Evolutionary conservation across 1,140 invertebrate genomes (phyloP).

Genomic region (Diorhabda carinulata): DNA sequence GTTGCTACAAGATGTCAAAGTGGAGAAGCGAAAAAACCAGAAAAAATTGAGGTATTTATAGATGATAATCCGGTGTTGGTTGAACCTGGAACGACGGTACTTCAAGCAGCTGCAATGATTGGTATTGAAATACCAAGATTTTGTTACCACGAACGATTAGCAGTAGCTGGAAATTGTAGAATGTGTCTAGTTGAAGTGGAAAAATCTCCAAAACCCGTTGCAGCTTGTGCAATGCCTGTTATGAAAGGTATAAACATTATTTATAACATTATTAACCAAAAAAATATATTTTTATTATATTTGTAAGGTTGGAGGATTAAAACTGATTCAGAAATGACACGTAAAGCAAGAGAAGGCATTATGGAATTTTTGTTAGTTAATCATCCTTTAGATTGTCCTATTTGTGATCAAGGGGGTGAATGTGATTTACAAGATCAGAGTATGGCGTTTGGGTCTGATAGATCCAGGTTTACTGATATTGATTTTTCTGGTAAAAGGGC

Average conservation of each 20-base stretch:
- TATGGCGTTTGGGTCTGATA: slow-evolving; percentile 98
- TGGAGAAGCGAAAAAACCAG: slow-evolving; percentile 54
- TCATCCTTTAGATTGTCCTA: slow-evolving; percentile 98
- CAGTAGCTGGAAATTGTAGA: slow-evolving; percentile 96
- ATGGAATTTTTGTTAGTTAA: slow-evolving; percentile 99
- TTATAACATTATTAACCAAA: not conserved
- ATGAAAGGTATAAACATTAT: slow-evolving; percentile 77
- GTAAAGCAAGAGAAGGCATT: slow-evolving; percentile 93
- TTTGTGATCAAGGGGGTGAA: slow-evolving; percentile 99
- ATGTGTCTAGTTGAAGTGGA: slow-evolving; percentile 99
- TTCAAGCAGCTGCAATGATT: slow-evolving; percentile 95
- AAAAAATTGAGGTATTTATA: slow-evolving; percentile 95
- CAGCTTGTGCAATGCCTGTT: slow-evolving; percentile 99
- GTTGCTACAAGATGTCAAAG: slow-evolving; percentile 28
- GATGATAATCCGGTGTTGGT: slow-evolving; percentile 95
- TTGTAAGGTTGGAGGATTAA: slow-evolving; percentile 75
- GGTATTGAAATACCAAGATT: slow-evolving; percentile 98
- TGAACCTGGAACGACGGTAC: slow-evolving; percentile 92
- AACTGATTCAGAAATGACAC: slow-evolving; percentile 93
- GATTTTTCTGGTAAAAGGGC: slow-evolving; percentile 92
- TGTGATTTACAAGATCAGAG: slow-evolving; percentile 98
- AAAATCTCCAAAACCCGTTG: slow-evolving; percentile 91
- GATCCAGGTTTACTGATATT: slow-evolving; percentile 91
- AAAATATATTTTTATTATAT: not conserved
- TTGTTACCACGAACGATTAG: slow-evolving; percentile 98